phyloP scores from a whole-genome alignment of 35 echinoderm and acorn worm species.

The Anneissia japonica region DNA sequence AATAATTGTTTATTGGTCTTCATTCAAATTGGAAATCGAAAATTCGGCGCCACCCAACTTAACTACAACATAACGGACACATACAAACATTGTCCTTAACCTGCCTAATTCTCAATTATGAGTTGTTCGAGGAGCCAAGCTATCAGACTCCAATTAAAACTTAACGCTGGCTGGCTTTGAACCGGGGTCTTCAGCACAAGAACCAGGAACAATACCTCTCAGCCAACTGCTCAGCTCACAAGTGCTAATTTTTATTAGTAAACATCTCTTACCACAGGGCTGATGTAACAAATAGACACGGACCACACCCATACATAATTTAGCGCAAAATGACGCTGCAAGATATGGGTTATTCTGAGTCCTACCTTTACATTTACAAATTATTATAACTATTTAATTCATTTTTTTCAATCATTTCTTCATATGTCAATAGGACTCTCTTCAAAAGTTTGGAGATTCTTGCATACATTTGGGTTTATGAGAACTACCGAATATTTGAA shows the following conservation, averaged over 20 bases:
- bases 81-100: too few species aligned
- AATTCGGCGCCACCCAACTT: too few species aligned
- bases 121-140: too few species aligned
- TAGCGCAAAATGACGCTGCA: not conserved
- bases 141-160: too few species aligned
- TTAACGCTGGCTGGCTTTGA: too few species aligned
- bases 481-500: constrained; percentile 36
- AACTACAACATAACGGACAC: too few species aligned
- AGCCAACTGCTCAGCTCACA: too few species aligned
- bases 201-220: too few species aligned
- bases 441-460: constrained; percentile 41
- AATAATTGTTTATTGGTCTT: too few species aligned
- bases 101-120: not conserved
- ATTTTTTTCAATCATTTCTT: not conserved
- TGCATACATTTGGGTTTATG: constrained; percentile 44
- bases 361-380: not conserved
- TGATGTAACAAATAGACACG: not conserved
- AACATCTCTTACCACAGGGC: not conserved
- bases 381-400: not conserved
- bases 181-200: too few species aligned
- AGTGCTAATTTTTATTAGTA: not conserved
- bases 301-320: not conserved
- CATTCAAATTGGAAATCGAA: too few species aligned
- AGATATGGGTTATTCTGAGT: not conserved
- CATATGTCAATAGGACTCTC: constrained; percentile 34